Conservation (phyloP, 2,888 invertebrate genomes). For the Lycia hirtaria region DNA sequence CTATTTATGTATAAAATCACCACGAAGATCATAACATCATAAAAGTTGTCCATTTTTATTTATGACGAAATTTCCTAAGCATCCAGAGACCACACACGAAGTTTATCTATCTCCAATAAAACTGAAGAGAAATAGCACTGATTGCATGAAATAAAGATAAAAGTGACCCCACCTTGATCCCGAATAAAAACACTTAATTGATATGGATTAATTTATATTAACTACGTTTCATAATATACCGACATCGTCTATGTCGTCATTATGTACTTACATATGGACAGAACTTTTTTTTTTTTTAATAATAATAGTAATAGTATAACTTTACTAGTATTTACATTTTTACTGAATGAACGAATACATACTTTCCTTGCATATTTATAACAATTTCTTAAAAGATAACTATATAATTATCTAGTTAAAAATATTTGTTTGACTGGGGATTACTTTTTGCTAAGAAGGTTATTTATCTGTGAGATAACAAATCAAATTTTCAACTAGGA, state of each 20-base stretch:
- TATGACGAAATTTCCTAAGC: slow-evolving; percentile 12
- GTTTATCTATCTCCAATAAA: slow-evolving; percentile 32
- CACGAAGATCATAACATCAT: neutral
- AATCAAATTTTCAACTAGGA: too few relatives aligned
- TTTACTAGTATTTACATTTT: too few relatives aligned
- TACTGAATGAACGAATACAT: too few relatives aligned
- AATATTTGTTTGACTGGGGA: too few relatives aligned
- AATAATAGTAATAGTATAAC: too few relatives aligned
- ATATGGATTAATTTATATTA: slow-evolving; percentile 1
- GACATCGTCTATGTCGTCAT: neutral
- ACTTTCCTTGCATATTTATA: too few relatives aligned
- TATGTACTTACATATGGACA: too few relatives aligned
- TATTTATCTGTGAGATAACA: too few relatives aligned
- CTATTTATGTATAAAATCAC: slow-evolving; percentile 1
- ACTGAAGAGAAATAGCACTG: slow-evolving; percentile 16
- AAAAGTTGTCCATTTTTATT: slow-evolving; percentile 21
- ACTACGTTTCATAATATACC: neutral
- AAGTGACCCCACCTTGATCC: slow-evolving; percentile 4
- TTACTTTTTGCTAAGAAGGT: too few relatives aligned
- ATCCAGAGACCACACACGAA: slow-evolving; percentile 34
- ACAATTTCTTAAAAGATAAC: too few relatives aligned
- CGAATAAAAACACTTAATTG: slow-evolving; percentile 16
- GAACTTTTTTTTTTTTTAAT: too few relatives aligned
- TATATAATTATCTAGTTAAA: too few relatives aligned
- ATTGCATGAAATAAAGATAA: slow-evolving; percentile 20